Conservation (phyloP, 2,797 vertebrate species). For the Sebastiscus albofasciatus region DNA sequence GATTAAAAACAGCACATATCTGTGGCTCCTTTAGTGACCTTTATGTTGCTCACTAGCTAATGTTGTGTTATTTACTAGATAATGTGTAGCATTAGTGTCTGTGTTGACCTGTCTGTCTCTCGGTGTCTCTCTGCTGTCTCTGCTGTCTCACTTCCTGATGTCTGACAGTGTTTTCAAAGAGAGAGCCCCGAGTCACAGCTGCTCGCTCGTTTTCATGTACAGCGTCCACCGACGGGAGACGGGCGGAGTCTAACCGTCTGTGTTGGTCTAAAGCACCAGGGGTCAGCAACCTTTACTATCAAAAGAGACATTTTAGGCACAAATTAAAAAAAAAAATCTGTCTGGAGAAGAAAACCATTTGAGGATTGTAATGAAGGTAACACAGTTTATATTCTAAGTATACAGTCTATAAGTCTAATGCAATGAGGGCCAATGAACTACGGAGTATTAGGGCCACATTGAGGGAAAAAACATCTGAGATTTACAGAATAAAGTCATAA, state of each 20-base stretch:
- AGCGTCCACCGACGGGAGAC: neutral
- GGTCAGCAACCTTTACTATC: too few species aligned
- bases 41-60: neutral
- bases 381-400: too few species aligned
- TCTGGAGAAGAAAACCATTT: too few species aligned
- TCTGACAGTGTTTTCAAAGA: slow-evolving; percentile 45
- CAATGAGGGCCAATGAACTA: too few species aligned
- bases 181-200: slow-evolving; percentile 7
- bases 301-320: too few species aligned
- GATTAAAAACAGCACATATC: neutral
- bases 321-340: too few species aligned
- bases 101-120: neutral
- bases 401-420: too few species aligned
- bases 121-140: neutral
- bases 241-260: neutral
- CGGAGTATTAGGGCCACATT: too few species aligned
- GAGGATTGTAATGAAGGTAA: too few species aligned
- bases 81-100: neutral
- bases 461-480: too few species aligned
- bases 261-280: rapidly evolving
- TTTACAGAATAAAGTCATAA: too few species aligned
- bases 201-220: neutral
- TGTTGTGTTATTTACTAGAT: neutral
- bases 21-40: too few species aligned
- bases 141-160: slow-evolving; percentile 46